phyloP scores from a whole-genome alignment of 2,797 vertebrate genomes.

The Falco naumanni region DNA sequence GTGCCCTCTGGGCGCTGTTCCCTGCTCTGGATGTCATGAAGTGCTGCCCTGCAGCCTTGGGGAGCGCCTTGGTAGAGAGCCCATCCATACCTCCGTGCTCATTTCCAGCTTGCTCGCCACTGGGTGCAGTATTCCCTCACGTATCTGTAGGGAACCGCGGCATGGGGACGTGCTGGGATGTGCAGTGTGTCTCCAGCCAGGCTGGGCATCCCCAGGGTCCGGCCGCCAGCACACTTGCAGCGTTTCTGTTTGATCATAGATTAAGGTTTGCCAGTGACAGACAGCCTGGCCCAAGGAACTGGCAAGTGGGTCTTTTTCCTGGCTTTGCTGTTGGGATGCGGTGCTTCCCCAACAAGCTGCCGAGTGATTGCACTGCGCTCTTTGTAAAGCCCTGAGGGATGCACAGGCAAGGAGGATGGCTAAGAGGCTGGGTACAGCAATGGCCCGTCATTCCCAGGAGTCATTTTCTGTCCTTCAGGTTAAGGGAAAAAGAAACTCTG shows the following conservation, averaged over 20 bases:
- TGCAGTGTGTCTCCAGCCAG: neutral
- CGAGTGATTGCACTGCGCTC: neutral
- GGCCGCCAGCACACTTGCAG: no score
- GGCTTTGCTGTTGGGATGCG: neutral
- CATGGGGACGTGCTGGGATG: fast-evolving
- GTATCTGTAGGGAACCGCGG: fast-evolving
- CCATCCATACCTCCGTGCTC: neutral
- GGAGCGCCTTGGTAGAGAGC: fast-evolving
- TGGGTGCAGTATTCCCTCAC: neutral
- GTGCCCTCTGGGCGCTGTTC: neutral
- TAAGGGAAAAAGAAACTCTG: neutral
- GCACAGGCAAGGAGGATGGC: neutral
- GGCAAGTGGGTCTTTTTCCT: neutral
- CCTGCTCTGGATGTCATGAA: neutral
- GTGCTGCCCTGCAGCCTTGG: neutral
- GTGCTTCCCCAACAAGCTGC: neutral
- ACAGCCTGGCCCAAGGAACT: neutral
- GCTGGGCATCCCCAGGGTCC: neutral
- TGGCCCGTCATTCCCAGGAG: neutral
- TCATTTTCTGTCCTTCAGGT: neutral
- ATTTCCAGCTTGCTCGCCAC: neutral
- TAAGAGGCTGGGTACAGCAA: neutral
- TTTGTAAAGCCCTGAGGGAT: neutral
- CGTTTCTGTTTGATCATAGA: neutral
- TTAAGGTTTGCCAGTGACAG: neutral